phyloP scores from a whole-genome alignment of 2,888 invertebrate species.

The Allygus modestus region DNA sequence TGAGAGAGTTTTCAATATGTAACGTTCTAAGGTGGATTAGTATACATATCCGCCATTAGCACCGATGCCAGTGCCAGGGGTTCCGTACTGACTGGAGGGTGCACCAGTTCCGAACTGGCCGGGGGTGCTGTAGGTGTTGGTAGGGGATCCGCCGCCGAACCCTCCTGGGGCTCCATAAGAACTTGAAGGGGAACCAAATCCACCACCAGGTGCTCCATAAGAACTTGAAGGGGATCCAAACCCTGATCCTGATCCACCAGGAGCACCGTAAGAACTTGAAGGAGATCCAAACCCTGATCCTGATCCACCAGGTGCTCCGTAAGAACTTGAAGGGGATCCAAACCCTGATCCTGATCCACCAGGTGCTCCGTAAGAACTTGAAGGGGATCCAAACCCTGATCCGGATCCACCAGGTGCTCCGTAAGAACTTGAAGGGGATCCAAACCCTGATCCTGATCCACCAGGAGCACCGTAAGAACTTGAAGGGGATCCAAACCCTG shows the following conservation, averaged over 20 bases:
- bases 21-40: conserved; percentile 33
- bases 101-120: conserved; percentile 23
- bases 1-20: background rate
- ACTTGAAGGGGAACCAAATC: conserved; percentile 68
- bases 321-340: conserved; percentile 51
- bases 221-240: conserved; percentile 72
- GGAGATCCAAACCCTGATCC: conserved; percentile 60
- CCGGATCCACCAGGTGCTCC: conserved; percentile 73
- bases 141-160: conserved; percentile 14
- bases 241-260: conserved; percentile 53
- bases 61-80: conserved; percentile 64
- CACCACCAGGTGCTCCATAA: conserved; percentile 74
- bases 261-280: conserved; percentile 72
- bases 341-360: conserved; percentile 7
- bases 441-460: conserved; percentile 51
- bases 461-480: conserved; percentile 59
- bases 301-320: conserved; percentile 73
- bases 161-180: conserved; percentile 74
- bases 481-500: conserved; percentile 58
- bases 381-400: conserved; percentile 61
- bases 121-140: conserved; percentile 54
- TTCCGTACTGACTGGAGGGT: conserved; percentile 75
- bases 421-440: conserved; percentile 75
- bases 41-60: conserved; percentile 53
- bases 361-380: conserved; percentile 58